Evolutionary conservation across 2,113 vertebrate genomes (phyloP).

Genomic region (Chroicocephalus ridibundus): DNA sequence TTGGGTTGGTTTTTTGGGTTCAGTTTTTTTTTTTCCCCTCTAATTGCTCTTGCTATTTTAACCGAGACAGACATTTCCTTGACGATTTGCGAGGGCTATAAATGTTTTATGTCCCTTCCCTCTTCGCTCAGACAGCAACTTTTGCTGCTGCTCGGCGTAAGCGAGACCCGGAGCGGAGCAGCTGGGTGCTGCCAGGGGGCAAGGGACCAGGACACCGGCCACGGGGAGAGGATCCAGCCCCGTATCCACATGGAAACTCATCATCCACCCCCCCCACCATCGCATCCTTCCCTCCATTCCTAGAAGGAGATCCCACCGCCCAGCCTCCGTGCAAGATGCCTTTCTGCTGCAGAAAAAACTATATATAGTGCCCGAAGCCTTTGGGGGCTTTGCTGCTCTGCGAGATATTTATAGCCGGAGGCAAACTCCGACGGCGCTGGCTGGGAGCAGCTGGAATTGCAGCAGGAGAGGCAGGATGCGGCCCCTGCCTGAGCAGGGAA

Average conservation of each 20-base stretch:
- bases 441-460: slow-evolving; percentile 13
- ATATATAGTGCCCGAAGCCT: slow-evolving; percentile 28
- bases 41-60: slow-evolving; percentile 28
- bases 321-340: not conserved
- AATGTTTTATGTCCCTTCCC: slow-evolving; percentile 33
- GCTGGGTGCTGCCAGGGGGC: not conserved
- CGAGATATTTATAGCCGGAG: slow-evolving; percentile 40
- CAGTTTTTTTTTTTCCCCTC: not conserved
- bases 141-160: not conserved
- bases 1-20: no score
- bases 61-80: slow-evolving; percentile 12
- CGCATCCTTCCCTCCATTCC: not conserved
- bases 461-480: rapidly evolving
- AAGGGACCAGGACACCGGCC: rapidly evolving
- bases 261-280: not conserved
- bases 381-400: slow-evolving; percentile 4
- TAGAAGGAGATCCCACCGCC: slow-evolving; percentile 22
- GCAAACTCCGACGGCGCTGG: not conserved
- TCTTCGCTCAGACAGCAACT: not conserved
- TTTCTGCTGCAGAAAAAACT: slow-evolving; percentile 24
- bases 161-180: rapidly evolving
- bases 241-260: not conserved
- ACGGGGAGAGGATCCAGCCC: not conserved
- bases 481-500: not conserved
- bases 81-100: not conserved